Conservation (phyloP, 2,888 invertebrate species). For the Boloria euphrosyne region DNA sequence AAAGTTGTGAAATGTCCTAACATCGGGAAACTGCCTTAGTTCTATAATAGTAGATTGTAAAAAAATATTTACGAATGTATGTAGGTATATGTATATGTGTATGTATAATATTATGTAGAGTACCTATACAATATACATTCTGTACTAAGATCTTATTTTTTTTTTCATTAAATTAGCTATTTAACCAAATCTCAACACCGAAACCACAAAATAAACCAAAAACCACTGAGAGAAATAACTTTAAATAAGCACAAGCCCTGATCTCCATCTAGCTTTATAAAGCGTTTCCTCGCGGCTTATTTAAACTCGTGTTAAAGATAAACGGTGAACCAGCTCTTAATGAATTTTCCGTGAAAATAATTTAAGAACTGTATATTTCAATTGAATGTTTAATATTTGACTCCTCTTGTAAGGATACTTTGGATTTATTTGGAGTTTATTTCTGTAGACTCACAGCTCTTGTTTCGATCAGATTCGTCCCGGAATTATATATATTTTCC, state of each 20-base stretch:
- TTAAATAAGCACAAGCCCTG: conserved; percentile 6
- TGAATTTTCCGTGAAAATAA: conserved; percentile 7
- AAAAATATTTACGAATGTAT: no score
- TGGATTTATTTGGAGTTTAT: no score
- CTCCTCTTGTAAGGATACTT: neutral
- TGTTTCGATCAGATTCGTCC: no score
- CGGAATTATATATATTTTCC: no score
- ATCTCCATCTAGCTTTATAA: conserved; percentile 12
- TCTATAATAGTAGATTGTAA: no score
- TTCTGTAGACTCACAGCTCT: no score
- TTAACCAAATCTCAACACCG: neutral
- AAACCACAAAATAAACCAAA: conserved; percentile 12
- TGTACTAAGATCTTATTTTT: no score
- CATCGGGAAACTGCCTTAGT: no score
- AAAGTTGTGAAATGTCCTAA: no score
- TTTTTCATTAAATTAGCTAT: neutral
- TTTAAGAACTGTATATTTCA: neutral
- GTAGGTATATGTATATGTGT: no score
- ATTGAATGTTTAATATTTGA: conserved; percentile 1
- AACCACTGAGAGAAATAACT: conserved; percentile 15
- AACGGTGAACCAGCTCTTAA: neutral
- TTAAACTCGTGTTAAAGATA: conserved; percentile 4
- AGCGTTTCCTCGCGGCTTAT: conserved; percentile 16
- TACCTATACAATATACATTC: no score
- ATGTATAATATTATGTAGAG: no score